Evolutionary conservation across 2,888 invertebrate genomes (phyloP).

Genomic region (Scaptomyza cyrtandrae): DNA sequence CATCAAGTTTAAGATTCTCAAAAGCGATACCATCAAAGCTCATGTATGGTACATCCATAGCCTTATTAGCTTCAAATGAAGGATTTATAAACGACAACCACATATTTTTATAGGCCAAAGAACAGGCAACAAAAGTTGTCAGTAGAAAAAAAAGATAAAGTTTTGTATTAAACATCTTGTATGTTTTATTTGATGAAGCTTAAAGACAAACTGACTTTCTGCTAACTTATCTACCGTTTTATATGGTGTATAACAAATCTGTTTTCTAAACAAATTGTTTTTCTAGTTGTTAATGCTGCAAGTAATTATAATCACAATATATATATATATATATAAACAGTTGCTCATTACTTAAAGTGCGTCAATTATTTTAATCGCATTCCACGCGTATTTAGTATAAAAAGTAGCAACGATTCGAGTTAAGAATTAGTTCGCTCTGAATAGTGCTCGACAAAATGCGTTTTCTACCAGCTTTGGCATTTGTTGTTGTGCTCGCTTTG

Average conservation of each 20-base stretch:
- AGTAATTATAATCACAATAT: background rate
- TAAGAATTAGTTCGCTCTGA: constrained; percentile 30
- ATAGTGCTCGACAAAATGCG: constrained; percentile 34
- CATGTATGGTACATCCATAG: constrained; percentile 47
- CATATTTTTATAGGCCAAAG: background rate
- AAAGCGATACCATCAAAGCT: constrained; percentile 40
- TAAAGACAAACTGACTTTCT: constrained; percentile 26
- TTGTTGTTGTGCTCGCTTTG: constrained; percentile 3
- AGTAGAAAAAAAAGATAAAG: constrained; percentile 11
- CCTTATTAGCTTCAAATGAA: background rate
- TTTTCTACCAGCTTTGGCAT: constrained; percentile 14
- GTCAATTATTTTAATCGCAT: constrained; percentile 9
- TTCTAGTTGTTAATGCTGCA: background rate
- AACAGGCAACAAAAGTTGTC: constrained; percentile 1
- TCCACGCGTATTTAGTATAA: constrained; percentile 24
- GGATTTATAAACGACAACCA: constrained; percentile 13
- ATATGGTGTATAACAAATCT: constrained; percentile 21
- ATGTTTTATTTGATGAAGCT: background rate
- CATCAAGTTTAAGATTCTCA: constrained; percentile 26
- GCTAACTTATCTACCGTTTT: constrained; percentile 13
- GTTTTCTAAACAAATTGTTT: constrained; percentile 16
- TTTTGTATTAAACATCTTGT: constrained; percentile 20
- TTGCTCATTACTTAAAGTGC: constrained; percentile 29
- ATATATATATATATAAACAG: constrained; percentile 31
- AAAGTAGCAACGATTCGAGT: constrained; percentile 19